Evolutionary conservation across 2,888 invertebrate genomes (phyloP).

Genomic region (Drosophila greeni): DNA sequence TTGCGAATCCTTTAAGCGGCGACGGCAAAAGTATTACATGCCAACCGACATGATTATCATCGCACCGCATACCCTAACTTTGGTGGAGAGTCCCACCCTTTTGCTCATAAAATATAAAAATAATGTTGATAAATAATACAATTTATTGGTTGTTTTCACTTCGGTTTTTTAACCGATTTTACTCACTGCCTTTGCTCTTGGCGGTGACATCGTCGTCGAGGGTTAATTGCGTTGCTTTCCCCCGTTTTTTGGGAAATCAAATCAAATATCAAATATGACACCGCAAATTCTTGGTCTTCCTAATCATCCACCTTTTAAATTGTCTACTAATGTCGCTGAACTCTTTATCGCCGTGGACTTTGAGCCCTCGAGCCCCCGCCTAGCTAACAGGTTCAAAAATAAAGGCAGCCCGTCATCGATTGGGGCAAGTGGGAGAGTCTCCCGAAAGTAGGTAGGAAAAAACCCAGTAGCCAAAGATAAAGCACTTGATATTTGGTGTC

Average conservation of each 20-base stretch:
- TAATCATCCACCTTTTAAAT: neutral
- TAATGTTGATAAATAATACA: neutral
- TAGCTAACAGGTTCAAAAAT: neutral
- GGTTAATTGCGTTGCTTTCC: neutral
- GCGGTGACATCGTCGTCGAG: neutral
- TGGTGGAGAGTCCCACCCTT: neutral
- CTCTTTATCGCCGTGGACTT: constrained; percentile 3
- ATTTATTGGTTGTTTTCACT: neutral
- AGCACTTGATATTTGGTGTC: neutral
- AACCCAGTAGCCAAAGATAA: neutral
- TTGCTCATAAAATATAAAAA: neutral
- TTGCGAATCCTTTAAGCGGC: constrained; percentile 63
- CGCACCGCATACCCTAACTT: constrained; percentile 13
- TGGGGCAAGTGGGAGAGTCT: neutral
- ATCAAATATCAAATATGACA: neutral
- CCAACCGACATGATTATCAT: constrained; percentile 57
- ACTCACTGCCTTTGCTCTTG: neutral
- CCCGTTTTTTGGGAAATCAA: neutral
- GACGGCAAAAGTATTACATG: constrained; percentile 59
- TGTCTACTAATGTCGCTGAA: constrained; percentile 8
- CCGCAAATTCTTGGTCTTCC: neutral
- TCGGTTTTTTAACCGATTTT: neutral
- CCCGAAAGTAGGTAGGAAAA: neutral
- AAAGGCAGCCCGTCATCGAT: constrained; percentile 1
- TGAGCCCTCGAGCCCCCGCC: constrained; percentile 8